Base-by-base conservation (phyloP, 2,888 invertebrate genomes). In the Gymnocheta viridis region DNA sequence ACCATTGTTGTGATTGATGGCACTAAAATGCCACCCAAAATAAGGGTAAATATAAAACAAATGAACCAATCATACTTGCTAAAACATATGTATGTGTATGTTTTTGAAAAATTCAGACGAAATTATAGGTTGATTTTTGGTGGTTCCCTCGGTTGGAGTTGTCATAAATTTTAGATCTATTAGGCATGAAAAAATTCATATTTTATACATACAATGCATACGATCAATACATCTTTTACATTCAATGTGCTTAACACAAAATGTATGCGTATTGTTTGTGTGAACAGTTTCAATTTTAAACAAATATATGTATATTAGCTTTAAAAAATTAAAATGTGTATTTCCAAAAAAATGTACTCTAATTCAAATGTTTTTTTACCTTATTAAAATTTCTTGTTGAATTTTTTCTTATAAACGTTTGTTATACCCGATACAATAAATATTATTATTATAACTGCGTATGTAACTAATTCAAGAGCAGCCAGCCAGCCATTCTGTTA, bases 381-480 rank as follows among this genome's bases (percentile, higher is more conserved):
- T 76, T 58, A 29, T n/a, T 49, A 70, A 72, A 76, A 69, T 49
- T 24, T 60, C 56, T 47, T 29, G 17, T 32, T 64, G 47, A 19
- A 41, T 19, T 27, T 41, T 44, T 47, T 19, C 14, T 22, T 27
- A 44, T 74, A 22, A 51, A 67, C 58, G 19, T 67, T 69, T 72
- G 17, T 79, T 78, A 62, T 35, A 56, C 56, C 47, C 64, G 38
- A 56, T 79, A 56, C 56, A 79, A 66, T 72, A 79, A 62, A 69
- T 51, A 60, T 44, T 67, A 64, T 38, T 74, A 41, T n/a, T n/a
- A n/a, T n/a, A n/a, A n/a, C n/a, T n/a, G n/a, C n/a, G n/a, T 35
- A 76, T n/a, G 35, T 69, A 58, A 67, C 22, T 17, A 24, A 29
- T 66, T 54, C 66, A 38, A 12, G 24, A 79, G 69, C 44, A 82